Conservation (phyloP, 2,113 vertebrate species). For the Pterocles burchelli region DNA sequence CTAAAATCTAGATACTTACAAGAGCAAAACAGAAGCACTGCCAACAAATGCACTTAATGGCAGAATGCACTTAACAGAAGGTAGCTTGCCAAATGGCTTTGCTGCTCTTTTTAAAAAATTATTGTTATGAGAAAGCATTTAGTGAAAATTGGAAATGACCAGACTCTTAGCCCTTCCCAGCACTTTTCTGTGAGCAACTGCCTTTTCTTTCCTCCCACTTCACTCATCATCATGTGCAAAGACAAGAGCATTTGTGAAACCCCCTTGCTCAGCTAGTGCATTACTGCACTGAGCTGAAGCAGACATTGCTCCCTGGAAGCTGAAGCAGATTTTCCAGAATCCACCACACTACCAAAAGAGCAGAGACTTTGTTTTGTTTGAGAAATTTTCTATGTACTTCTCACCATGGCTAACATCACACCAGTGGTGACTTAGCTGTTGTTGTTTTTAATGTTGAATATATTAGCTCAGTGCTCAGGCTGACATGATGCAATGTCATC, state of each 20-base stretch:
- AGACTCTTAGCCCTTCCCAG: not conserved
- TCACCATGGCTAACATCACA: not conserved
- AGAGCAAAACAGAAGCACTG: not conserved
- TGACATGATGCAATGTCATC: not conserved
- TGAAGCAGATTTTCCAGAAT: not conserved
- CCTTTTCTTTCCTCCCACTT: not conserved
- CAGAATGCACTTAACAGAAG: not conserved
- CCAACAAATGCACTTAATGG: not conserved
- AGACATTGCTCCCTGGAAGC: not conserved
- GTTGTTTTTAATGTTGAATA: not conserved
- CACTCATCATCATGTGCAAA: not conserved
- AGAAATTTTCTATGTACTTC: not conserved
- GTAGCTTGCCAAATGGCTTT: not conserved
- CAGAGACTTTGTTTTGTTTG: not conserved
- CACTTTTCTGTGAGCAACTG: not conserved
- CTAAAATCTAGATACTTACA: not conserved
- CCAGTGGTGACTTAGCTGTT: not conserved
- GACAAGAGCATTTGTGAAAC: not conserved
- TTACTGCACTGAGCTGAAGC: not conserved
- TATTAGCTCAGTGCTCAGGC: not conserved
- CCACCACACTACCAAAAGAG: not conserved
- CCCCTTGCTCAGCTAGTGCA: not conserved
- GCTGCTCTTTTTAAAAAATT: not conserved
- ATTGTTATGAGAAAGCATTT: constrained; percentile 30
- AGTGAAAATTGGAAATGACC: not conserved